A percentile compares a stretch with the other conserved stretches of the same genome.
These are phyloP conservation scores for Hoplodrina blanda DNA, from an alignment of 2,888 invertebrate species.

Conservation along the genomic window DNA sequence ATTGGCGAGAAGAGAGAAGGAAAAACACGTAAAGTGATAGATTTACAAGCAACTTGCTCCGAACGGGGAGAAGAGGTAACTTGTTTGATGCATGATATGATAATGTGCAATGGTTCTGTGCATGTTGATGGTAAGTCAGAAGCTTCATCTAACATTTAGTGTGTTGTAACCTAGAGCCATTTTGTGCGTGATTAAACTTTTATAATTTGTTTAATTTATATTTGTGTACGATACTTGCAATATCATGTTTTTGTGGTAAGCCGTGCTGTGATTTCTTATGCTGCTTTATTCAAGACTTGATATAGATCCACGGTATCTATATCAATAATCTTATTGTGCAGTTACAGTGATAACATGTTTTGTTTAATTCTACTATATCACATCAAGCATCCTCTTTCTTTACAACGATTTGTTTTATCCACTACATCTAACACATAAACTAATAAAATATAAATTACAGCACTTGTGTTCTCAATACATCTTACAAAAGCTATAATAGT, in stretches of 20 bases:
- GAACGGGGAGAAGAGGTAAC: constrained; percentile 74
- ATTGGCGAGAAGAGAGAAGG: constrained; percentile 78
- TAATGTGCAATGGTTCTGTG: constrained; percentile 82
- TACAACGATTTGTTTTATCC: constrained; percentile 63
- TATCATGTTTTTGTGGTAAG: constrained; percentile 53
- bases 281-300: constrained; percentile 20
- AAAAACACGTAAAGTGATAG: constrained; percentile 76
- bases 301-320: constrained; percentile 47
- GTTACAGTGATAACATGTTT: constrained; percentile 39
- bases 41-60: constrained; percentile 77
- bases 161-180: constrained; percentile 81
- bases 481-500: constrained; percentile 80
- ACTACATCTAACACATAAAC: constrained; percentile 78
- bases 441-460: constrained; percentile 71
- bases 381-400: constrained; percentile 73
- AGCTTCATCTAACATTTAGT: constrained; percentile 76
- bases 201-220: constrained; percentile 39
- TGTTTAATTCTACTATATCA: constrained; percentile 63
- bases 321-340: constrained; percentile 49
- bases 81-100: constrained; percentile 82
- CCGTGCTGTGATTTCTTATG: constrained; percentile 58
- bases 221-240: constrained; percentile 43
- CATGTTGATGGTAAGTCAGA: constrained; percentile 73
- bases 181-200: constrained; percentile 79
- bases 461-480: constrained; percentile 74